Conservation (phyloP, 64 coral and sea anemone genomes). For the Hydrozoanthus tunicans region DNA sequence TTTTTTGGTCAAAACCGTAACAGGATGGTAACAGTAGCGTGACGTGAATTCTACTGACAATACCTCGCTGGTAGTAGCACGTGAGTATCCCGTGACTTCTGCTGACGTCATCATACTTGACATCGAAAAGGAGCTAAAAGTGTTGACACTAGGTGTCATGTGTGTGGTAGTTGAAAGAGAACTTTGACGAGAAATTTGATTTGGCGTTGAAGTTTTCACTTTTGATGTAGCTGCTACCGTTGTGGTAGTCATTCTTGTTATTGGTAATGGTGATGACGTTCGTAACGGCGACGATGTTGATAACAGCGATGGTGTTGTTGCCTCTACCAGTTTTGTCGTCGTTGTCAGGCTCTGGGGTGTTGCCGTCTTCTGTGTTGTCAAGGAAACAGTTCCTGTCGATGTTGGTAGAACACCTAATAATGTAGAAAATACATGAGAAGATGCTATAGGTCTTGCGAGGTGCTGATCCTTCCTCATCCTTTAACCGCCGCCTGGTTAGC, state of each 20-base stretch:
- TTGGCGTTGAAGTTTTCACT: not conserved
- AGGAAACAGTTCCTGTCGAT: not conserved
- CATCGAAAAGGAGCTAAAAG: too few species aligned
- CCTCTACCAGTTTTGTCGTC: not conserved
- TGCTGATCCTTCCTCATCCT: not conserved
- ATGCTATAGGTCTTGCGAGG: not conserved
- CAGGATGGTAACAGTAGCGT: not conserved
- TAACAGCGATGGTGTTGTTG: not conserved
- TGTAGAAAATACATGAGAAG: not conserved
- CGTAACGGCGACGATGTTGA: not conserved
- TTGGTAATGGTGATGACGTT: not conserved
- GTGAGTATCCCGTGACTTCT: not conserved
- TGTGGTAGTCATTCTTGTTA: not conserved
- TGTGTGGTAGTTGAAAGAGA: not conserved
- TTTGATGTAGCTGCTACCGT: not conserved
- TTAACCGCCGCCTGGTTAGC: not conserved
- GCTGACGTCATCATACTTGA: not conserved
- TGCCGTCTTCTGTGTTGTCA: not conserved
- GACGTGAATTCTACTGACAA: too few species aligned
- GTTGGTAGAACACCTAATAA: slow-evolving; percentile 27
- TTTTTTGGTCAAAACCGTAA: too few species aligned
- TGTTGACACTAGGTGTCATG: not conserved
- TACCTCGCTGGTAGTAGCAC: slow-evolving; percentile 4
- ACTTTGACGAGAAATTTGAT: not conserved
- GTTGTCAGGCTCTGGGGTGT: not conserved